These are phyloP conservation scores for Poeciliopsis occidentalis DNA, from an alignment of 2,113 vertebrate species.

Conservation along the genomic window DNA sequence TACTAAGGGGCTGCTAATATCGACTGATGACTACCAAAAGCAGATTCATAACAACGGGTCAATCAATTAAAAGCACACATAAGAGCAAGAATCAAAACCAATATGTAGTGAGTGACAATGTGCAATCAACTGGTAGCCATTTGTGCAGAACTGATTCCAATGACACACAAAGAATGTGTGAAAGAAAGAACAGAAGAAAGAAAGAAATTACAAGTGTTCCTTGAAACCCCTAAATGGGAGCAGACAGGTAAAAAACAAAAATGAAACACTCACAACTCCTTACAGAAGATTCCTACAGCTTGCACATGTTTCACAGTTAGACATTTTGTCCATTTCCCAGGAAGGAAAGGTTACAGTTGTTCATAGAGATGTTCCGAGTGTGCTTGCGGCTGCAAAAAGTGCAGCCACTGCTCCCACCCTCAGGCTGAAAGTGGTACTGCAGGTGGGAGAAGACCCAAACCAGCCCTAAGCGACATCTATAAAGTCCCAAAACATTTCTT, in stretches of 20 bases:
- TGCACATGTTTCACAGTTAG: conserved; percentile 3
- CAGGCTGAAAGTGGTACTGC: conserved; percentile 66
- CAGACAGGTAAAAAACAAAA: background rate
- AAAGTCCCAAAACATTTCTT: background rate
- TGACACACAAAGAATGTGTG: conserved; percentile 7
- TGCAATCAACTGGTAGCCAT: conserved; percentile 53
- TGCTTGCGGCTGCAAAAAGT: conserved; percentile 64
- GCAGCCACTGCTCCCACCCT: conserved; percentile 92
- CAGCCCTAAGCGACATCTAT: background rate
- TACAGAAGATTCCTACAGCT: background rate
- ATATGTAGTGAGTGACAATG: conserved; percentile 52
- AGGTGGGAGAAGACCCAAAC: conserved; percentile 1
- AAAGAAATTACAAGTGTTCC: background rate
- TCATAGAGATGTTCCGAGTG: conserved; percentile 9
- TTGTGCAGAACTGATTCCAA: conserved; percentile 6
- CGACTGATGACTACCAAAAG: conserved; percentile 57
- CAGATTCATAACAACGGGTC: conserved; percentile 67
- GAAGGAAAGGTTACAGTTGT: conserved; percentile 33
- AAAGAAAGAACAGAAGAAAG: conserved; percentile 3
- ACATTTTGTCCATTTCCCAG: conserved; percentile 26
- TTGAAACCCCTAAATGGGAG: background rate
- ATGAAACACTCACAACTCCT: background rate
- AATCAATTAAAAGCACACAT: conserved; percentile 75
- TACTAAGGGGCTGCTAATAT: conserved; percentile 62
- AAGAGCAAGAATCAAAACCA: conserved; percentile 60